Evolutionary conservation across 2,888 invertebrate species (phyloP), one percentile per base, ranked within the genome.

Genomic region (Cosmia pyralina): DNA sequence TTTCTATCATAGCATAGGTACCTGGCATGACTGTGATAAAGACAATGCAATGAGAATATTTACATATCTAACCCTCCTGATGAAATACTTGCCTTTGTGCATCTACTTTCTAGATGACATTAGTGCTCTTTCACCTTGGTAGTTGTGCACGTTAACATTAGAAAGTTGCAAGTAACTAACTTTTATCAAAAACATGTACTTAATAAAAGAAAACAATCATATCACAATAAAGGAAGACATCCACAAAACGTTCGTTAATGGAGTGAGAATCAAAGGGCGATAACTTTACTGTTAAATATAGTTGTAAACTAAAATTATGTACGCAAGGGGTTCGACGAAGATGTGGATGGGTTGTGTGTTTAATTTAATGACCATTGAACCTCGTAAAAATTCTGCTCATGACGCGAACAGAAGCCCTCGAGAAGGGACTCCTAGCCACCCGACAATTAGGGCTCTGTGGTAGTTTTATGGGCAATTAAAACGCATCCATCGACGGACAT

Each of bases 401-500:
- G 88, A 87, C 84, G 85, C 85, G 72, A 86, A 88, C 91, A 90
- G 87, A 80, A 88, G 89, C 85, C 86, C 83, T 88, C 78, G 72
- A 88, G 87, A 87, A 87, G 88, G 87, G 87, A 83, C 87, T 73
- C 73, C 88, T 88, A 87, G 85, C 82, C 85, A 87, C 81, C 77
- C 85, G 85, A 94, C 94, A 94, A 94, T 94, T 94, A 93, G 91
- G 88, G 86, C 91, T 92, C 93, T 92, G 93, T 94, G 87, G 91
- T 90, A 85, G 87, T 93, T 95, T 94, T 91, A 95, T 93, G 91
- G 90, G 89, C 89, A 90, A 89, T 94, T 92, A 94, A 95, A 93
- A 89, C 76, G 85, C 88, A 92, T 91, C 89, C 89, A 92, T 92
- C 87, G 88, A 82, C 88, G 86, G 84, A 83, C 88, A 88, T 91